Conservation (phyloP, 2,113 vertebrate genomes). For the Aramus guarauna region DNA sequence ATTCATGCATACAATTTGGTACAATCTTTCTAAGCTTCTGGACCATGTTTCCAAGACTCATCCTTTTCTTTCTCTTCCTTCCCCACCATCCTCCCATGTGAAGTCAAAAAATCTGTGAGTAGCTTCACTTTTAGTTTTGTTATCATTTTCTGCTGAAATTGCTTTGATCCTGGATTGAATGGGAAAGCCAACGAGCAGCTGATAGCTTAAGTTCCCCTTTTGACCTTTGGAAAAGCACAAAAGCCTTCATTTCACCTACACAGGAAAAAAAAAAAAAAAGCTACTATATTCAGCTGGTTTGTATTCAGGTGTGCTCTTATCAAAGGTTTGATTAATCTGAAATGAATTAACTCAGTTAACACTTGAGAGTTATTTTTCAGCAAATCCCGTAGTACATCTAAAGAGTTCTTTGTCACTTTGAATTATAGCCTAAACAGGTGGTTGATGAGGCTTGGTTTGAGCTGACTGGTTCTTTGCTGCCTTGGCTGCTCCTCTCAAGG, state of each 20-base stretch:
- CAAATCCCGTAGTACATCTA: background rate
- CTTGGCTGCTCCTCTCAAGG: background rate
- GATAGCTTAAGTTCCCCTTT: background rate
- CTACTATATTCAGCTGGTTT: background rate
- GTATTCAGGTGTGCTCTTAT: background rate
- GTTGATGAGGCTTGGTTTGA: background rate
- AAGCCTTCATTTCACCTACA: background rate
- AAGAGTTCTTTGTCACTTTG: conserved; percentile 15
- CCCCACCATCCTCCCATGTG: background rate
- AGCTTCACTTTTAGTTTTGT: background rate
- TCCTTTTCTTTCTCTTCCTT: background rate
- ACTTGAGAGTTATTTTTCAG: conserved; percentile 6
- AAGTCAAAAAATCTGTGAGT: background rate
- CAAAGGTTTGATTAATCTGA: conserved; percentile 36
- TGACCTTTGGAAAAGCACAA: background rate
- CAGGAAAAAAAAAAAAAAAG: background rate
- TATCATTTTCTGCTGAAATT: background rate
- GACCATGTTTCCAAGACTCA: background rate
- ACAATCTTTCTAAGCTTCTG: background rate
- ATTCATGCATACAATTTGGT: background rate
- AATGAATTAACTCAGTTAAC: conserved; percentile 44
- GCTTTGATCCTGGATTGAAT: background rate
- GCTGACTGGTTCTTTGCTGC: background rate
- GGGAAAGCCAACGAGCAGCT: background rate
- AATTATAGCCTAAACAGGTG: conserved; percentile 3